A percentile compares a stretch with the other conserved stretches of the same genome.
Conservation (phyloP, 2,888 invertebrate species). For the Drosophila eohydei region DNA sequence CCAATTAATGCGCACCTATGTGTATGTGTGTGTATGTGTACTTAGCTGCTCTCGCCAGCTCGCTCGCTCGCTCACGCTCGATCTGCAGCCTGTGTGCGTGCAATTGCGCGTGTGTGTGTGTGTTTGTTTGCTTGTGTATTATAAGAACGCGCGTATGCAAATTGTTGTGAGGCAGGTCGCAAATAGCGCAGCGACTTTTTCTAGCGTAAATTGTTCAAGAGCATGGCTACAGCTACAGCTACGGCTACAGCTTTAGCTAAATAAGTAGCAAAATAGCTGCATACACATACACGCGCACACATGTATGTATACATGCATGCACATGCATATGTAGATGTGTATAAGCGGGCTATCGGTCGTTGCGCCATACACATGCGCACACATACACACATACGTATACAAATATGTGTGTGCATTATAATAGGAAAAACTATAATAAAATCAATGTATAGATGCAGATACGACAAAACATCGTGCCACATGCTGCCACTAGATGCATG, state of each 20-base stretch:
- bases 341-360: constrained; percentile 50
- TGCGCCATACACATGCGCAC: constrained; percentile 30
- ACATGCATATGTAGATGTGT: neutral
- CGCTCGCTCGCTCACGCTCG: constrained; percentile 13
- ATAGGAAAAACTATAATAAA: constrained; percentile 45
- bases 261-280: constrained; percentile 28
- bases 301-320: neutral
- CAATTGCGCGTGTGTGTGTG: constrained; percentile 20
- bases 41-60: constrained; percentile 4
- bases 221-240: constrained; percentile 46
- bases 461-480: constrained; percentile 53
- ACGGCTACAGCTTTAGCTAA: constrained; percentile 32
- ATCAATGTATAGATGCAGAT: constrained; percentile 52
- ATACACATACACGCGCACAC: neutral
- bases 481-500: constrained; percentile 29
- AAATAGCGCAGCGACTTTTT: constrained; percentile 55
- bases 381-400: neutral
- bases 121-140: constrained; percentile 7
- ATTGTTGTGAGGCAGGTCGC: constrained; percentile 75
- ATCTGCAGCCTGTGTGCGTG: constrained; percentile 20
- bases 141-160: constrained; percentile 63
- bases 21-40: neutral
- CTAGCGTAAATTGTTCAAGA: constrained; percentile 53
- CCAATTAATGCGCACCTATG: constrained; percentile 37
- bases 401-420: neutral